Percentiles rank a stretch among this genome's conserved stretches.
phyloP scores from a whole-genome alignment of 2,113 vertebrate species.

The Macroglossus sobrinus region DNA sequence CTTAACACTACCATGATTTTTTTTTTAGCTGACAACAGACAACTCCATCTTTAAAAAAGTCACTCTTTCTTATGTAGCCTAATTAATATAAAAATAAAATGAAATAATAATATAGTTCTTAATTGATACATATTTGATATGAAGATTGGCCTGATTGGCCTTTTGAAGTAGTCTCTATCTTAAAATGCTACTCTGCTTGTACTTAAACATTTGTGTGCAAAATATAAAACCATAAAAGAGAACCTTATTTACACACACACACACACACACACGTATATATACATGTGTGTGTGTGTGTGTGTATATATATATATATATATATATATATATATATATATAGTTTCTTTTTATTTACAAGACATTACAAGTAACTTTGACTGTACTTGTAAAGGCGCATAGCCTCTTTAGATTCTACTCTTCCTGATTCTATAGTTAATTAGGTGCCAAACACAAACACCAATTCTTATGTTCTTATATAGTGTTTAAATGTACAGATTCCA shows the following conservation, averaged over 20 bases:
- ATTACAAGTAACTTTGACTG: conserved; percentile 68
- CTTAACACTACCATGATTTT: background rate
- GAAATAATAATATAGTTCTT: background rate
- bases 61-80: background rate
- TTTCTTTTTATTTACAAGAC: conserved; percentile 67
- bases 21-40: background rate
- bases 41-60: background rate
- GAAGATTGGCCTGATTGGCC: background rate
- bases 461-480: conserved; percentile 77
- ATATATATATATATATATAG: too few species aligned
- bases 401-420: conserved; percentile 66
- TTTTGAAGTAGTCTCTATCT: background rate
- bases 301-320: background rate
- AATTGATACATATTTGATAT: conserved; percentile 13
- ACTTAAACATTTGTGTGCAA: background rate
- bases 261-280: too few species aligned
- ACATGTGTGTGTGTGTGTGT: background rate
- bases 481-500: conserved; percentile 82
- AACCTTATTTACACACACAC: background rate
- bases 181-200: conserved; percentile 15
- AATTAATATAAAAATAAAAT: background rate
- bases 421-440: conserved; percentile 71
- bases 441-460: conserved; percentile 73
- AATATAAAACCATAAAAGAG: background rate
- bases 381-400: conserved; percentile 73